Conservation (phyloP, 2,888 invertebrate genomes). For the Minunthozetes semirufus region DNA sequence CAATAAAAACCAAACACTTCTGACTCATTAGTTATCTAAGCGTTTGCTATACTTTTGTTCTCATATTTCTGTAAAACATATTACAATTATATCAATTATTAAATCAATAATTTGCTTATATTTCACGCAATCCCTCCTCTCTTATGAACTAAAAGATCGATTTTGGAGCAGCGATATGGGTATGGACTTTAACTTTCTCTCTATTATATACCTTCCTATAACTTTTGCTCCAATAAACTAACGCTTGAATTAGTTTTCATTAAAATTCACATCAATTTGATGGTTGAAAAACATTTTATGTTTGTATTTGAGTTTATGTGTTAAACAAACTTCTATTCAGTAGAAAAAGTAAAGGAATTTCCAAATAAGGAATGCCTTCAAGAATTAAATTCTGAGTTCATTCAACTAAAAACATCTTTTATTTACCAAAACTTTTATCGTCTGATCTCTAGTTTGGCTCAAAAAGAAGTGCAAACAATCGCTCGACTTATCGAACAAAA, state of each 20-base stretch:
- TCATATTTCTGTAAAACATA: background rate
- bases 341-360: background rate
- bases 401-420: background rate
- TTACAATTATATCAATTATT: conserved; percentile 11
- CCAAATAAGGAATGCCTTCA: background rate
- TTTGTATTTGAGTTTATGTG: background rate
- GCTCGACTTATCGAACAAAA: conserved; percentile 66
- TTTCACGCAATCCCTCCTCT: conserved; percentile 13
- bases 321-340: background rate
- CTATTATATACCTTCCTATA: background rate
- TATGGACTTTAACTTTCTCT: background rate
- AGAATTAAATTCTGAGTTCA: background rate
- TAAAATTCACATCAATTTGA: background rate
- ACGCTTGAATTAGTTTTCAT: conserved; percentile 15
- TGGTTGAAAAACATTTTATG: background rate
- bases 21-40: conserved; percentile 1
- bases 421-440: background rate
- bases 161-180: conserved; percentile 36
- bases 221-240: background rate
- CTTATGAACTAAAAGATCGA: background rate
- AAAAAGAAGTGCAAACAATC: conserved; percentile 56
- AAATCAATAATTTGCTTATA: conserved; percentile 17
- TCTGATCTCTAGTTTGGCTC: conserved; percentile 41
- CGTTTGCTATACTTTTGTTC: background rate
- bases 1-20: background rate